Evolutionary conservation across 2,888 invertebrate genomes (phyloP).

Genomic region (Oscheius sp.): DNA sequence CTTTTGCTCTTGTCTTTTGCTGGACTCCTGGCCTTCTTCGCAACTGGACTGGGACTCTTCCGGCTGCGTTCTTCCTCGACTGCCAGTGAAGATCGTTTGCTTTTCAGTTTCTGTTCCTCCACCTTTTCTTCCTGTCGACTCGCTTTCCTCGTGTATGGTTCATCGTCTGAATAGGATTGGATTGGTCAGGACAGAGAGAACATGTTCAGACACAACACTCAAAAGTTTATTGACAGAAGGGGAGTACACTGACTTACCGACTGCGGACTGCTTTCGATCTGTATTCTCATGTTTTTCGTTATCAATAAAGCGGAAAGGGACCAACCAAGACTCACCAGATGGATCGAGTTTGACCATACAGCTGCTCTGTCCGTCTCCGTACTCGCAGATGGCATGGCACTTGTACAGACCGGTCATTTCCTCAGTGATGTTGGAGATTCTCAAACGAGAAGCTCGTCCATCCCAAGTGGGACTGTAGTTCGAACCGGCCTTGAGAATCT

Average conservation of each 20-base stretch:
- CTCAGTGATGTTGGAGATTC: constrained; percentile 61
- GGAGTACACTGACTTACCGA: constrained; percentile 17
- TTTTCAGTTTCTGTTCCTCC: neutral
- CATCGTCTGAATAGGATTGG: constrained; percentile 22
- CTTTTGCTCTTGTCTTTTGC: constrained; percentile 56
- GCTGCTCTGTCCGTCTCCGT: constrained; percentile 69
- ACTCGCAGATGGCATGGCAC: constrained; percentile 69
- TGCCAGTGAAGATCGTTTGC: constrained; percentile 32
- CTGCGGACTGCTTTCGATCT: constrained; percentile 10
- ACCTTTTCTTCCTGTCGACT: constrained; percentile 9
- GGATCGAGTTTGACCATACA: constrained; percentile 69
- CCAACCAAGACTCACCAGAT: constrained; percentile 43
- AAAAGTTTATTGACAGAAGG: neutral
- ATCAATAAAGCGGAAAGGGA: neutral
- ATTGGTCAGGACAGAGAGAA: neutral
- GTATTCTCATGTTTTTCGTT: neutral
- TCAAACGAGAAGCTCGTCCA: constrained; percentile 65
- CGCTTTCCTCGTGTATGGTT: constrained; percentile 9
- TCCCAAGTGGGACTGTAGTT: constrained; percentile 66
- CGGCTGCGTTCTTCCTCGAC: constrained; percentile 34
- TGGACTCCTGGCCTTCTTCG: constrained; percentile 46
- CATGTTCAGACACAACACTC: too few relatives aligned
- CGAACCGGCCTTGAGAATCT: constrained; percentile 49
- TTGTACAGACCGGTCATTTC: constrained; percentile 68
- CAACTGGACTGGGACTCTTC: constrained; percentile 40